Conservation (phyloP, 2,113 vertebrate species). For the Myotis yumanensis region DNA sequence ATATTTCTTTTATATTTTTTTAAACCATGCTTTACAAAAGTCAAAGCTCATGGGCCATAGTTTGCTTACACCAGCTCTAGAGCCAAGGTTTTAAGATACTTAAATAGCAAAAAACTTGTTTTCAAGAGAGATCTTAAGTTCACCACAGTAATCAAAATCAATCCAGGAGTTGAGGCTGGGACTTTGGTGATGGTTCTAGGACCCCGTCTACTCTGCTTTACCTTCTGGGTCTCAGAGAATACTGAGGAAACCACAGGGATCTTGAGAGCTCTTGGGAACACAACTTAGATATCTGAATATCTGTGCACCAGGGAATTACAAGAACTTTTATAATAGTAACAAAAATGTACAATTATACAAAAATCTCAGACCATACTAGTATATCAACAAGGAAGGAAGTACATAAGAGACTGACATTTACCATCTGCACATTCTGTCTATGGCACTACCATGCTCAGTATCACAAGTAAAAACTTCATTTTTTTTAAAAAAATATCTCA, state of each 20-base stretch:
- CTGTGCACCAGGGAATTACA: not conserved
- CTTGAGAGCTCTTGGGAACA: not conserved
- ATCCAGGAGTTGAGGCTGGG: not conserved
- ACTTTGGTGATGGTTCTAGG: not conserved
- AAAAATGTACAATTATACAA: not conserved
- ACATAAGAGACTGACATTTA: not conserved
- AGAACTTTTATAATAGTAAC: conserved; percentile 7
- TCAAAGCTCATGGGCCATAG: not conserved
- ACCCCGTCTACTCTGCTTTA: not conserved
- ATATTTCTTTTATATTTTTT: not conserved
- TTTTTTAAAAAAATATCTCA: not conserved
- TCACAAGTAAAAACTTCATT: not conserved
- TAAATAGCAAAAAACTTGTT: not conserved
- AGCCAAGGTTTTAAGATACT: not conserved
- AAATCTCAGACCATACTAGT: not conserved
- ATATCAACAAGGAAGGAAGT: not conserved
- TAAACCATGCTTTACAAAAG: not conserved
- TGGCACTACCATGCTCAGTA: not conserved
- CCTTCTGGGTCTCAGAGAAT: not conserved
- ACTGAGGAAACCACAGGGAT: not conserved
- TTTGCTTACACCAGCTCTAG: not conserved
- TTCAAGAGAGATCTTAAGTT: not conserved
- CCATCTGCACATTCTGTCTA: not conserved
- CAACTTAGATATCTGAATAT: not conserved
- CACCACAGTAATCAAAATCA: not conserved